These are phyloP conservation scores for Hoplostethus mediterraneus DNA, from an alignment of 2,797 vertebrate species.

Conservation along the genomic window DNA sequence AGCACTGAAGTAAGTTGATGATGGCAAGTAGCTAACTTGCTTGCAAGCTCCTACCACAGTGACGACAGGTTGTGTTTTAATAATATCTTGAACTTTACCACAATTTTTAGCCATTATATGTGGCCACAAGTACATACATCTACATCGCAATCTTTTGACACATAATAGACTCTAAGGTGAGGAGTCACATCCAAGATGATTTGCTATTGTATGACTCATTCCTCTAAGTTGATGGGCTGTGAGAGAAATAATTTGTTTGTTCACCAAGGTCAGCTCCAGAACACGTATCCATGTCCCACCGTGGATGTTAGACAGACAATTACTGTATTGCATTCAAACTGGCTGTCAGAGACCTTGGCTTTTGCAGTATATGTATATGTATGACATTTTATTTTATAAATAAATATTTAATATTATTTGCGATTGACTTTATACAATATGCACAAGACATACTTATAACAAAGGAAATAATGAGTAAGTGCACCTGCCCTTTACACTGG, in stretches of 20 bases:
- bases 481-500: not conserved
- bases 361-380: too few relatives aligned
- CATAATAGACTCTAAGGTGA: not conserved
- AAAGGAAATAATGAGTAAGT: not conserved
- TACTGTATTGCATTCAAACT: not conserved
- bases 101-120: too few relatives aligned
- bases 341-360: not conserved
- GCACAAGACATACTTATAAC: not conserved
- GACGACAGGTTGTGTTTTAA: too few relatives aligned
- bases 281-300: not conserved
- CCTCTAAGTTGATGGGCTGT: not conserved
- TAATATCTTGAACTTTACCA: too few relatives aligned
- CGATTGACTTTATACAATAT: too few relatives aligned
- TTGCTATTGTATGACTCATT: not conserved
- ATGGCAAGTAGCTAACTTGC: too few relatives aligned
- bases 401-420: too few relatives aligned
- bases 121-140: not conserved
- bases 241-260: not conserved
- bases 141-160: not conserved
- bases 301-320: not conserved
- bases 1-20: too few relatives aligned
- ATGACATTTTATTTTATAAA: too few relatives aligned
- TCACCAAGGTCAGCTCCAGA: not conserved
- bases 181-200: not conserved
- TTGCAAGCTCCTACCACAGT: too few relatives aligned